These are phyloP conservation scores for Arion vulgaris DNA, from an alignment of 1,140 invertebrate species.

Conservation along the genomic window DNA sequence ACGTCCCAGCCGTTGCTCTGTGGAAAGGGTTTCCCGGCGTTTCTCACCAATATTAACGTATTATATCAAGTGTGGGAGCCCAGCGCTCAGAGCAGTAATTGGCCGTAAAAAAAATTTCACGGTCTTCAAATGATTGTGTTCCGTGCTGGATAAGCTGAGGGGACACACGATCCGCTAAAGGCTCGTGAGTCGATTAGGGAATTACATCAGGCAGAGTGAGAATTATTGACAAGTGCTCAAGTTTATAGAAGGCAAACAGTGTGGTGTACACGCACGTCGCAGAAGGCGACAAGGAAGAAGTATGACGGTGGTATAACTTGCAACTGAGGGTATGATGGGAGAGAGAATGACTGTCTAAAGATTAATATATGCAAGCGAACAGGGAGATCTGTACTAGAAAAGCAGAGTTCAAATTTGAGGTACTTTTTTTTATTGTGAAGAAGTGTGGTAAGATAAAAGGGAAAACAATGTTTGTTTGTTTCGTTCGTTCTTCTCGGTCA, in stretches of 20 bases:
- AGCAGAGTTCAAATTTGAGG: too few relatives aligned
- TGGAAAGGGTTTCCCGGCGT: constrained; percentile 20
- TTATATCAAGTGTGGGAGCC: constrained; percentile 43
- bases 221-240: constrained; percentile 25
- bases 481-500: too few relatives aligned
- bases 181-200: constrained; percentile 7
- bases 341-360: not conserved
- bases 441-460: too few relatives aligned
- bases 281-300: not conserved
- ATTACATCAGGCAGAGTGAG: constrained; percentile 26
- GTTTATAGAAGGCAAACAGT: constrained; percentile 28
- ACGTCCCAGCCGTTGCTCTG: constrained; percentile 26
- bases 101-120: constrained; percentile 50
- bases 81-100: constrained; percentile 38
- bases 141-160: constrained; percentile 29
- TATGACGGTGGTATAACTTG: not conserved
- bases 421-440: too few relatives aligned
- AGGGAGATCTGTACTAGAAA: not conserved
- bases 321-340: not conserved
- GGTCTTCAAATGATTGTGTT: constrained; percentile 44
- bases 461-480: too few relatives aligned
- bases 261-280: constrained; percentile 2
- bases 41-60: constrained; percentile 46
- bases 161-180: constrained; percentile 30
- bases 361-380: too few relatives aligned